Percentiles rank a stretch among this genome's conserved stretches.
Conservation (phyloP, 2,797 vertebrate species). For the Spinibarbus caldwelli region DNA sequence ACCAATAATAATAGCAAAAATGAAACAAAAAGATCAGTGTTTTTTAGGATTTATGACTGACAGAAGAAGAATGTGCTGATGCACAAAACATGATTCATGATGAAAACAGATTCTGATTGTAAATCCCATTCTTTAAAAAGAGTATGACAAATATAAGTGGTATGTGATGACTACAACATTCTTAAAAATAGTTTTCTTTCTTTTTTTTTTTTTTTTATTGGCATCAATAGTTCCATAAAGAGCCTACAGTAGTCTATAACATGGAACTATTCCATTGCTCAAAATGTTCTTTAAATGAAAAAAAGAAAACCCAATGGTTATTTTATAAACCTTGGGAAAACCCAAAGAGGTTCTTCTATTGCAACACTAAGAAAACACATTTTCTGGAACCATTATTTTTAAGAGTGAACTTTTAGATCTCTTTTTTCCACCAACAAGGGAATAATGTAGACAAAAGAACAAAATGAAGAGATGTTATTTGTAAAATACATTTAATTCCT, state of each 20-base stretch:
- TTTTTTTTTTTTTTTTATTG: background rate
- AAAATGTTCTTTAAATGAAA: no score
- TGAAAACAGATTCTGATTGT: background rate
- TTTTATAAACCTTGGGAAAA: background rate
- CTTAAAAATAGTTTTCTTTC: background rate
- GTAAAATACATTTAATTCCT: constrained; percentile 85
- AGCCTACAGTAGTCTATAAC: background rate
- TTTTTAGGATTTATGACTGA: background rate
- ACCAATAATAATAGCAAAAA: background rate
- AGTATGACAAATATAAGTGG: background rate
- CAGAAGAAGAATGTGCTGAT: background rate
- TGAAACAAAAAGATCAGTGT: background rate
- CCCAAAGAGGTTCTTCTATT: background rate
- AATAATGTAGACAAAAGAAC: constrained; percentile 40
- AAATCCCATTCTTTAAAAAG: background rate
- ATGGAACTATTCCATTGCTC: background rate
- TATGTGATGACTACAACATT: background rate
- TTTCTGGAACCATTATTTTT: background rate
- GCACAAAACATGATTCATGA: background rate
- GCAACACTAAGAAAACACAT: background rate
- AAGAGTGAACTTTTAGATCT: background rate
- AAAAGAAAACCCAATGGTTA: background rate
- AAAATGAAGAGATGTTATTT: constrained; percentile 65
- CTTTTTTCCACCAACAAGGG: background rate
- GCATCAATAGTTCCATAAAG: background rate